Conservation (phyloP, 2,113 vertebrate species). For the Panthera uncia region DNA sequence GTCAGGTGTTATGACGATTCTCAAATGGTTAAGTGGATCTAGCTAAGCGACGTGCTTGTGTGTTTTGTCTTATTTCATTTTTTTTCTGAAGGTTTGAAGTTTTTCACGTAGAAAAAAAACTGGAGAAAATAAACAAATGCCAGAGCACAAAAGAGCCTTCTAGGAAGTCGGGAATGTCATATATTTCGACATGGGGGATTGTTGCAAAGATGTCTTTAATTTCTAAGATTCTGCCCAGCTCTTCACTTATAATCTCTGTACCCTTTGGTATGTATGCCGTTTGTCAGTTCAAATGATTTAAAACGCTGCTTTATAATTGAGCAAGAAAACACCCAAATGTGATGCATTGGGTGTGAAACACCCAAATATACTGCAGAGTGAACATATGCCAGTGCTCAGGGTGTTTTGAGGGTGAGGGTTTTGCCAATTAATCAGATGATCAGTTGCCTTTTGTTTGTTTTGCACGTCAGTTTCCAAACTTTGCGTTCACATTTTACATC, state of each 20-base stretch:
- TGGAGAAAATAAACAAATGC: background rate
- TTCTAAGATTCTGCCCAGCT: background rate
- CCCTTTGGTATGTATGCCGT: background rate
- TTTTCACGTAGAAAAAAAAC: background rate
- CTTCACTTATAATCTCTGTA: background rate
- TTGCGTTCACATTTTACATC: background rate
- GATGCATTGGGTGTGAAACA: background rate
- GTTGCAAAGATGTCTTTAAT: background rate
- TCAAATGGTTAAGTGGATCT: background rate
- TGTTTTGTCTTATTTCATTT: background rate
- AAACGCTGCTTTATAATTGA: background rate
- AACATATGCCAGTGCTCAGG: background rate
- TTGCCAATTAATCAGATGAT: background rate
- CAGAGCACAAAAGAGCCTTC: background rate
- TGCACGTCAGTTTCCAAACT: background rate
- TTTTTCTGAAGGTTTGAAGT: background rate
- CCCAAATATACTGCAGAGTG: no score
- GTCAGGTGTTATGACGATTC: background rate
- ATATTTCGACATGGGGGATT: background rate
- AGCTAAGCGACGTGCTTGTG: background rate
- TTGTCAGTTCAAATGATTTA: background rate
- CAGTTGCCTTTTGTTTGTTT: slow-evolving; percentile 23
- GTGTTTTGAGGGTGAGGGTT: background rate
- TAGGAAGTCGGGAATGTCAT: background rate
- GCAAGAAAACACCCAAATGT: background rate